A percentile compares a stretch with the other conserved stretches of the same genome.
Conservation (phyloP, 2,113 vertebrate species). For the Gasterosteus nipponicus region DNA sequence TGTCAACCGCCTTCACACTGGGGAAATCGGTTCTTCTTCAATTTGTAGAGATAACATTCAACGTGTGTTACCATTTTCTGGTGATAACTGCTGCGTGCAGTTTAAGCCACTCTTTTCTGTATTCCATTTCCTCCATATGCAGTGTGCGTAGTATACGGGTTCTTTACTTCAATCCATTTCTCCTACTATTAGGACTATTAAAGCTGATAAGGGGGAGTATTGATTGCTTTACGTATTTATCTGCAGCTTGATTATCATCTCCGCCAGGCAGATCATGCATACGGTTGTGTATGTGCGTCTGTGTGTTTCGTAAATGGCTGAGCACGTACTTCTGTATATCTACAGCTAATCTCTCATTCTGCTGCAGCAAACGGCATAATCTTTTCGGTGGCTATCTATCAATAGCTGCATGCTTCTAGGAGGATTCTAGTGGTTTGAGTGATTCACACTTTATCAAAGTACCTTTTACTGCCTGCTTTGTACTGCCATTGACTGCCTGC, state of each 20-base stretch:
- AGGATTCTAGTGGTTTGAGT: not conserved
- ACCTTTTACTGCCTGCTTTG: not conserved
- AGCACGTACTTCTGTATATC: not conserved
- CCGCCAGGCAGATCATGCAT: not conserved
- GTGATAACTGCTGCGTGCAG: too few relatives aligned
- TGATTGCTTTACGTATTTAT: not conserved
- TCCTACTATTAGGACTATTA: not conserved
- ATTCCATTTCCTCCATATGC: too few relatives aligned
- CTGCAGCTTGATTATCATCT: constrained; percentile 22
- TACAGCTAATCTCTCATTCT: not conserved
- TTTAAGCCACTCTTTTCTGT: too few relatives aligned
- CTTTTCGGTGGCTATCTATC: not conserved
- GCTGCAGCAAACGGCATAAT: not conserved
- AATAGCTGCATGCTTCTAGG: not conserved
- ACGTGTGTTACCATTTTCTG: too few relatives aligned
- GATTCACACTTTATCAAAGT: not conserved
- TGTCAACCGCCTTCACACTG: too few relatives aligned
- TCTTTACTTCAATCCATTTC: too few relatives aligned
- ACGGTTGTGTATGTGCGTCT: not conserved
- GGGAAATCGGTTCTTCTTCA: too few relatives aligned
- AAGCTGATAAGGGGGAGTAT: not conserved
- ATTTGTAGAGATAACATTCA: too few relatives aligned
- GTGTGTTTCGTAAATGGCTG: not conserved
- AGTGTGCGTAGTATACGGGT: too few relatives aligned
- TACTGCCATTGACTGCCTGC: not conserved